Percentiles rank a stretch among this genome's conserved stretches.
Conservation (phyloP, 1,140 invertebrate genomes). For the Saccostrea echinata region DNA sequence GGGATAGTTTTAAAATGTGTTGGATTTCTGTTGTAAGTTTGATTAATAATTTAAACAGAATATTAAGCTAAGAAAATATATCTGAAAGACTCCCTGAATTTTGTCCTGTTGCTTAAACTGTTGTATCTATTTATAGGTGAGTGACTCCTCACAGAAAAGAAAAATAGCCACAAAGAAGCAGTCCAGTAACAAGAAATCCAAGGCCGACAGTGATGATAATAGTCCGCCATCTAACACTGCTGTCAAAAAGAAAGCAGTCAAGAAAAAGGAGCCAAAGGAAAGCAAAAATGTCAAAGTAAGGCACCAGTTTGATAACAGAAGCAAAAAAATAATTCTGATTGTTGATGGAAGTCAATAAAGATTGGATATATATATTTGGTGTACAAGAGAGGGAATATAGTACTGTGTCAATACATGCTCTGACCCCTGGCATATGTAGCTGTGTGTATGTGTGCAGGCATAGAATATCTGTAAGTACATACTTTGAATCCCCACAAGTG, state of each 20-base stretch:
- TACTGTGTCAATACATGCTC: too few relatives aligned
- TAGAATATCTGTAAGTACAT: too few relatives aligned
- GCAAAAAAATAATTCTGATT: too few relatives aligned
- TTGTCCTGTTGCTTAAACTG: neutral
- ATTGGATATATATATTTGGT: too few relatives aligned
- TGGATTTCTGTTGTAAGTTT: neutral
- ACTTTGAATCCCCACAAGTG: too few relatives aligned
- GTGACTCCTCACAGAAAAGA: constrained; percentile 14
- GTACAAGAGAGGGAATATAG: neutral
- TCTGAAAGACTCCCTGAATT: too few relatives aligned
- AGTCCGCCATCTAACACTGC: neutral
- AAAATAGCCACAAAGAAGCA: neutral
- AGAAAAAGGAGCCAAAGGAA: constrained; percentile 47
- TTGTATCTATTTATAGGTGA: neutral
- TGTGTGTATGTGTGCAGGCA: too few relatives aligned
- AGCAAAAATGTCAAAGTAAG: constrained; percentile 25
- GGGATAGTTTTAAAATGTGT: neutral
- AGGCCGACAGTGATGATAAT: neutral
- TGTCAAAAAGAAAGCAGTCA: constrained; percentile 29
- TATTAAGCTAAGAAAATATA: neutral
- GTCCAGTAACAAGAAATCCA: constrained; percentile 34
- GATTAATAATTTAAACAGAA: neutral
- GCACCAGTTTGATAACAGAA: neutral
- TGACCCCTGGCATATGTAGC: too few relatives aligned
- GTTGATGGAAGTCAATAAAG: too few relatives aligned